A percentile compares a stretch with the other conserved stretches of the same genome.
Conservation (phyloP, 92 coral and sea anemone genomes). For the Meandrina meandrites region DNA sequence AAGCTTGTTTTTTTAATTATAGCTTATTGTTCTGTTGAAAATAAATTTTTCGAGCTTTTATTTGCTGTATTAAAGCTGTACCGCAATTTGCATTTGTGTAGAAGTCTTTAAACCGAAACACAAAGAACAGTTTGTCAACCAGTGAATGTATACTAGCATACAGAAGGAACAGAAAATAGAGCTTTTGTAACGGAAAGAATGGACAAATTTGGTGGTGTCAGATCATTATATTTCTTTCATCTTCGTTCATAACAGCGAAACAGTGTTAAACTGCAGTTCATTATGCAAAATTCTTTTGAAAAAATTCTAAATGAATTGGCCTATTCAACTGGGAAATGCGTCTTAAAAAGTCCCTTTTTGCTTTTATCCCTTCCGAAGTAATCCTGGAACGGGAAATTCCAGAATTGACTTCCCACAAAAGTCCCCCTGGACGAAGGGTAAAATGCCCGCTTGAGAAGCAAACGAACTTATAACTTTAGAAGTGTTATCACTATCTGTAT, state of each 20-base stretch:
- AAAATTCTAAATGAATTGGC: neutral
- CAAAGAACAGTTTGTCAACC: neutral
- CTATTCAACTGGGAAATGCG: neutral
- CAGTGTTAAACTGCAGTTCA: neutral
- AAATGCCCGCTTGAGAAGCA: neutral
- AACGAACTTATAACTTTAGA: neutral
- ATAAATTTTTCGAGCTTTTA: neutral
- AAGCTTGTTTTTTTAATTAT: neutral
- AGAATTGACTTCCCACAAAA: neutral
- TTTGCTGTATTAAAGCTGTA: neutral
- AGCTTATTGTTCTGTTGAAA: neutral
- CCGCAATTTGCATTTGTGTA: neutral
- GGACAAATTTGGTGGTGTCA: neutral
- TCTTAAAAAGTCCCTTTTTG: neutral
- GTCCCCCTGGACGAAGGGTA: neutral
- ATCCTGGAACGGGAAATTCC: neutral
- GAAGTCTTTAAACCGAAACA: neutral
- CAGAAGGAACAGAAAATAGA: neutral
- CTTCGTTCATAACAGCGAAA: neutral
- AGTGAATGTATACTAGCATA: no score
- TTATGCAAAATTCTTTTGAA: neutral
- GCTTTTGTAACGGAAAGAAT: neutral
- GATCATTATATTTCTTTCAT: no score
- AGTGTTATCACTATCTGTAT: no score
- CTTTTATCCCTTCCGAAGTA: neutral